phyloP scores from a whole-genome alignment of 2,113 vertebrate species.

The Promerops cafer region DNA sequence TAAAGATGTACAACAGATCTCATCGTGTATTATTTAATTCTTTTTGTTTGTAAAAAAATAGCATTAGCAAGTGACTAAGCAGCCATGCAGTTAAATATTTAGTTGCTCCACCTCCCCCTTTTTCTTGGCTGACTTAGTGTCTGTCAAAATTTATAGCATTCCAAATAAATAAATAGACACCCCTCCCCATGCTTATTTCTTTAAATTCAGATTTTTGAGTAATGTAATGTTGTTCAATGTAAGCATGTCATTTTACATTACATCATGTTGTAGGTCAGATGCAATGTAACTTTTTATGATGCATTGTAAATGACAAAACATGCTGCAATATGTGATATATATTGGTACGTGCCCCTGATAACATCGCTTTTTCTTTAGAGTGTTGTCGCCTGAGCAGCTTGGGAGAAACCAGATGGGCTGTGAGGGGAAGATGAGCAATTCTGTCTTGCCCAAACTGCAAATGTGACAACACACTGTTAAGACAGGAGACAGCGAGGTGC shows the following conservation, averaged over 20 bases:
- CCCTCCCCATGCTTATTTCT: neutral
- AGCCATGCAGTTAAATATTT: constrained; percentile 28
- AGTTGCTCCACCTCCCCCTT: neutral
- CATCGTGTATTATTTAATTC: neutral
- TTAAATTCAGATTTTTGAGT: constrained; percentile 26
- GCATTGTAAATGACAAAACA: constrained; percentile 47
- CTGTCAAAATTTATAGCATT: constrained; percentile 26
- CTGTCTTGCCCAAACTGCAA: constrained; percentile 63
- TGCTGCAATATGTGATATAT: constrained; percentile 32
- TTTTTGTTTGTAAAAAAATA: neutral
- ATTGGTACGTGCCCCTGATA: constrained; percentile 21
- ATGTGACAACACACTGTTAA: constrained; percentile 61
- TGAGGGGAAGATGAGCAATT: constrained; percentile 53
- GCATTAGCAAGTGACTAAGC: constrained; percentile 48
- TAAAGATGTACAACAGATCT: neutral
- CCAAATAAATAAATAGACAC: constrained; percentile 4
- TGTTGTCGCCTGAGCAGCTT: constrained; percentile 47
- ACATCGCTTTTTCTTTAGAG: constrained; percentile 32
- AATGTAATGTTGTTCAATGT: neutral
- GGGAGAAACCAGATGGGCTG: constrained; percentile 66
- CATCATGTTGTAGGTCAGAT: constrained; percentile 39
- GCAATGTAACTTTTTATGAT: constrained; percentile 36
- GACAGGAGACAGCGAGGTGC: constrained; percentile 57
- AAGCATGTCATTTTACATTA: constrained; percentile 43
- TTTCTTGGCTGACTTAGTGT: neutral